Base-by-base conservation (phyloP, 64 coral and sea anemone species). In the Catalaphyllia jardinei region DNA sequence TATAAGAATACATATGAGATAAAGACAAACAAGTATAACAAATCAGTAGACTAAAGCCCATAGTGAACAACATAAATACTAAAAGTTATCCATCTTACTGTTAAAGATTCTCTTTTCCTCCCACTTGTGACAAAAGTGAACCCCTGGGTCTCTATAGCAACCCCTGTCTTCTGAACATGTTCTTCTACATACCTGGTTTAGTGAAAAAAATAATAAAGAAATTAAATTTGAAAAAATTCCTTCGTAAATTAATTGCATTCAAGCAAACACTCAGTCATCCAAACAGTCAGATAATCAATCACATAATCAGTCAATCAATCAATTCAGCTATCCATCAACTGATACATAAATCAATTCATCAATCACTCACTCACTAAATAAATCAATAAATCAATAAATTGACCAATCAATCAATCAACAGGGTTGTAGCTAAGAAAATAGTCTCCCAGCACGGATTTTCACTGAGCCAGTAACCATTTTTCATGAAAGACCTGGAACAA, bases 111-210 rank as follows among this genome's bases (percentile, higher is more conserved):
- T 69, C 97, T 69, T 69, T 95, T 99, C 67, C 89, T 92, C 33
- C 97, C 97, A 91, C 97, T 99, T 28, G 97, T 99, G 33, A 99
- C 89, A 76, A 99, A 95, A 15, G 97, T 99, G 20, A 99, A 95
- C 52, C 97, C 97, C 50, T 99, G 97, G 28, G 97, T 99, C 85
- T 99, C 97, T 67, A 99, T 99, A 17, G 97, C 97, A 85, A 99
- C 97, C 30, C 97, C 97, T 28, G 97, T 99, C 72, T 88, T 99
- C 71, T 99, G 97, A 24, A 99, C 89, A 24, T 90, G 88, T 61
- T 99, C 97, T 91, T 99, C 97, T 0, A 99, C 87, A 55, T 99
- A 99, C 97, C 97, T 99, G 50, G 24, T 51, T 14, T 65, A 31
- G 11, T 69, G 65, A 67, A 74, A 46, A 38, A 77, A 71, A n/a